A percentile compares a stretch with the other conserved stretches of the same genome.
Evolutionary conservation across 2,888 invertebrate species (phyloP).

Genomic region (Sylvicola cinctus): DNA sequence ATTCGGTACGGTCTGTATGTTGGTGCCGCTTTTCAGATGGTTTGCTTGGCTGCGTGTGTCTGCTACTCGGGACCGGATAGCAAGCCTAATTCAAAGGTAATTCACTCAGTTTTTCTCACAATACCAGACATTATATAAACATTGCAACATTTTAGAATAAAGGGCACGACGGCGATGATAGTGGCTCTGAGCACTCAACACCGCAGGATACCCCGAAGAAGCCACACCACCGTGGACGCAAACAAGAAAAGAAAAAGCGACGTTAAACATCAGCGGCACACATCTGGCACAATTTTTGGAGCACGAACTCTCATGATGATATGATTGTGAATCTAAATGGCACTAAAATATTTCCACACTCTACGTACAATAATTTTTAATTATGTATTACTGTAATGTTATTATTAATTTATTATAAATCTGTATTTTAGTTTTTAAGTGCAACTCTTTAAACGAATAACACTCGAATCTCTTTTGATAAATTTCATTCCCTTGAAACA

Average conservation of each 20-base stretch:
- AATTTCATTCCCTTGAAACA: too few species aligned
- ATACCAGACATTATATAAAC: background rate
- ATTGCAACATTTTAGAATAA: background rate
- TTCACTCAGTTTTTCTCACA: background rate
- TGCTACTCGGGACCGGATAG: slow-evolving; percentile 40
- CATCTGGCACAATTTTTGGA: too few species aligned
- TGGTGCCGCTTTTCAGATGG: slow-evolving; percentile 71
- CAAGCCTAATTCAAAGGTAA: slow-evolving; percentile 3
- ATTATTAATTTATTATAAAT: too few species aligned
- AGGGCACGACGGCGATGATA: slow-evolving; percentile 24
- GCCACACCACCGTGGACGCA: slow-evolving; percentile 31
- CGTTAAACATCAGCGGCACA: slow-evolving; percentile 20
- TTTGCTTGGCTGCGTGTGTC: slow-evolving; percentile 65
- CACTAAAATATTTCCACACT: too few species aligned
- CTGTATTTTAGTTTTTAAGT: too few species aligned
- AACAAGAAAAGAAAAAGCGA: slow-evolving; percentile 36
- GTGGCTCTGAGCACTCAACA: slow-evolving; percentile 32
- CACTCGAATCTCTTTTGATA: too few species aligned
- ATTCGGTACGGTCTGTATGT: slow-evolving; percentile 64
- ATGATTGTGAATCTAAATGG: too few species aligned
- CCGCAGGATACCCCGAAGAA: slow-evolving; percentile 35
- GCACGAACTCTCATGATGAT: too few species aligned
- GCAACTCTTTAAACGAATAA: too few species aligned
- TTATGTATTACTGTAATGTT: too few species aligned
- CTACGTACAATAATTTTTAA: too few species aligned